These are phyloP conservation scores for Trichomycterus rosablanca DNA, from an alignment of 2,113 vertebrate genomes.

Conservation along the genomic window DNA sequence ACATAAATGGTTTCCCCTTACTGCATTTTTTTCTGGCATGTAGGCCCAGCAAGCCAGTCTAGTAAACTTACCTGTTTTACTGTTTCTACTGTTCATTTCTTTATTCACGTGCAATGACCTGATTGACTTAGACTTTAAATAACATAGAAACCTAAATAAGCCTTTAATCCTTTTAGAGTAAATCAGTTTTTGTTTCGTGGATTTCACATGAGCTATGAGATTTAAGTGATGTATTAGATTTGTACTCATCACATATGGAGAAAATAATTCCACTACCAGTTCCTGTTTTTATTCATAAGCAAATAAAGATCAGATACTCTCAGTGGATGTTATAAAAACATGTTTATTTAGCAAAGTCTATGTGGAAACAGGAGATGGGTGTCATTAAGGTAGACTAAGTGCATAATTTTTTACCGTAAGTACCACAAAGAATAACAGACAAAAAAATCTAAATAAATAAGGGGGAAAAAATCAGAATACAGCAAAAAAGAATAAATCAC, in stretches of 20 bases:
- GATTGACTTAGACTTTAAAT: background rate
- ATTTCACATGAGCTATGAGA: constrained; percentile 7
- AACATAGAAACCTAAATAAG: constrained; percentile 10
- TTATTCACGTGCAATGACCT: background rate
- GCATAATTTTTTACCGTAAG: constrained; percentile 35
- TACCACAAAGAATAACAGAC: constrained; percentile 27
- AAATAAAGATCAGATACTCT: constrained; percentile 20
- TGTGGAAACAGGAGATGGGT: constrained; percentile 29
- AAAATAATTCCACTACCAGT: background rate
- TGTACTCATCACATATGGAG: background rate
- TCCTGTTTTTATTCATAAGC: background rate
- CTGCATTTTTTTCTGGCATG: no score
- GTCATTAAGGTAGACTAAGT: constrained; percentile 21
- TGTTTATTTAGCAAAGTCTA: constrained; percentile 50
- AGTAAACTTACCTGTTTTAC: background rate
- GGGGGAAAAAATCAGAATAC: constrained; percentile 4
- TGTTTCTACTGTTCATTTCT: background rate
- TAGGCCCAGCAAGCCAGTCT: no score
- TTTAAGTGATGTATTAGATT: background rate
- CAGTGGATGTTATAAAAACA: constrained; percentile 44
- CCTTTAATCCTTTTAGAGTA: background rate
- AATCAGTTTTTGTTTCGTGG: constrained; percentile 5
- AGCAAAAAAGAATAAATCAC: no score
- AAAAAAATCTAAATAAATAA: constrained; percentile 18
- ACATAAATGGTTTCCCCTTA: no score